Evolutionary conservation across 2,113 vertebrate genomes (phyloP).

Genomic region (Camelus bactrianus): DNA sequence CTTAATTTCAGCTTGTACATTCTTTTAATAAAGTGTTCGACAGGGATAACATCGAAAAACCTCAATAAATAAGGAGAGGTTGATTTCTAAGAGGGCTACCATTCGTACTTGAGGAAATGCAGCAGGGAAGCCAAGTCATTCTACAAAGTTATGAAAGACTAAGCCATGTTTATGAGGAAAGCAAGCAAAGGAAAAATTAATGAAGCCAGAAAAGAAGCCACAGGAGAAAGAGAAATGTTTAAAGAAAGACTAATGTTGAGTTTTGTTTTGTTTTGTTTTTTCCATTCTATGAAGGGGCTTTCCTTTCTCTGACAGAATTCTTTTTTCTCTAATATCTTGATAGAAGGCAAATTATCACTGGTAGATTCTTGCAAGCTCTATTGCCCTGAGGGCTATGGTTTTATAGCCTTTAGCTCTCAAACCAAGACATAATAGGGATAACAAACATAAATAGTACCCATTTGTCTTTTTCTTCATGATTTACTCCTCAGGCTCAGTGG

Average conservation of each 20-base stretch:
- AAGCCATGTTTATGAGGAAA: conserved; percentile 70
- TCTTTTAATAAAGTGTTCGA: conserved; percentile 64
- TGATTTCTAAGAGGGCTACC: conserved; percentile 13
- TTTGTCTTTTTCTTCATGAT: neutral
- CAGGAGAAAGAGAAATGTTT: conserved; percentile 2
- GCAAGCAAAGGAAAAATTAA: conserved; percentile 61
- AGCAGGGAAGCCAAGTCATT: conserved; percentile 16
- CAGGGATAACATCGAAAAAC: conserved; percentile 41
- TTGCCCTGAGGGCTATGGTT: neutral
- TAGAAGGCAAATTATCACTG: conserved; percentile 8
- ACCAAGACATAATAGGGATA: neutral
- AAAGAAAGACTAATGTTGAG: conserved; percentile 25
- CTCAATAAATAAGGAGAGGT: neutral
- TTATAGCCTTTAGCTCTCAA: neutral
- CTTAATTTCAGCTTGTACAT: conserved; percentile 55
- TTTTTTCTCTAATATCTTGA: neutral
- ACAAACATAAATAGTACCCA: neutral
- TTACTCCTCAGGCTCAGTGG: neutral
- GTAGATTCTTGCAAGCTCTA: neutral
- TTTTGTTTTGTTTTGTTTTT: fast-evolving
- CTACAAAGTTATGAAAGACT: conserved; percentile 2
- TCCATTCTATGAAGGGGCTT: neutral
- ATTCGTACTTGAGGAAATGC: conserved; percentile 49
- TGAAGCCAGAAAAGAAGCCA: conserved; percentile 13
- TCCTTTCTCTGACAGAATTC: conserved; percentile 42